Conservation (phyloP, 2,797 vertebrate species). For the Sardinella longiceps region DNA sequence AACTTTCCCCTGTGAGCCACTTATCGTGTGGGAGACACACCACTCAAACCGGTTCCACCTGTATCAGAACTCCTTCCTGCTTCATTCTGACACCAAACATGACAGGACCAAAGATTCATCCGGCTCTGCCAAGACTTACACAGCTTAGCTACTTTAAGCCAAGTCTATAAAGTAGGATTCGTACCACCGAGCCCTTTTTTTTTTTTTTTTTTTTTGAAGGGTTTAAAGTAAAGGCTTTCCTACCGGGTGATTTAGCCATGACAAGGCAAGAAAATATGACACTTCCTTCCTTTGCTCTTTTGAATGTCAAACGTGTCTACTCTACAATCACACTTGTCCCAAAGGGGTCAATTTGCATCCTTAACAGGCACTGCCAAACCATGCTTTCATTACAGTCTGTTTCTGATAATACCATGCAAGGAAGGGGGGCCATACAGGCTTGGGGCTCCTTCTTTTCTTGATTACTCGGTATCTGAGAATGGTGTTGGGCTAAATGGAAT, state of each 20-base stretch:
- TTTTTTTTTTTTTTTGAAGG: no score
- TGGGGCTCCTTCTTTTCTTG: background rate
- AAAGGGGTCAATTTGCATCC: background rate
- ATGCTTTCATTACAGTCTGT: background rate
- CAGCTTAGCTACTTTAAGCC: background rate
- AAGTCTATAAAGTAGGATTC: background rate
- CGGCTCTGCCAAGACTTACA: no score
- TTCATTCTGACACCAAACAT: background rate
- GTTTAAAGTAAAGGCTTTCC: background rate
- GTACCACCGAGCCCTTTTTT: background rate
- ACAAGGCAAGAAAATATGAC: background rate
- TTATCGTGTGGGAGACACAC: background rate
- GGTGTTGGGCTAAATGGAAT: constrained; percentile 18
- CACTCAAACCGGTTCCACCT: constrained; percentile 35
- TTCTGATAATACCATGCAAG: background rate
- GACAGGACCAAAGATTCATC: background rate
- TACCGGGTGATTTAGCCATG: background rate
- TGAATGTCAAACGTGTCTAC: background rate
- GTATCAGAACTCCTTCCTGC: constrained; percentile 6
- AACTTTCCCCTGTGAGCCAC: background rate
- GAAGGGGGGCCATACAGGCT: background rate
- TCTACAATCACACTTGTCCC: background rate
- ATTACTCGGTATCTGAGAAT: background rate
- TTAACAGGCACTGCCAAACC: background rate
- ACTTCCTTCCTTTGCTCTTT: background rate